Evolutionary conservation across 2,888 invertebrate species (phyloP), one percentile per base, ranked within the genome.

Genomic region (Heliconius cydno): DNA sequence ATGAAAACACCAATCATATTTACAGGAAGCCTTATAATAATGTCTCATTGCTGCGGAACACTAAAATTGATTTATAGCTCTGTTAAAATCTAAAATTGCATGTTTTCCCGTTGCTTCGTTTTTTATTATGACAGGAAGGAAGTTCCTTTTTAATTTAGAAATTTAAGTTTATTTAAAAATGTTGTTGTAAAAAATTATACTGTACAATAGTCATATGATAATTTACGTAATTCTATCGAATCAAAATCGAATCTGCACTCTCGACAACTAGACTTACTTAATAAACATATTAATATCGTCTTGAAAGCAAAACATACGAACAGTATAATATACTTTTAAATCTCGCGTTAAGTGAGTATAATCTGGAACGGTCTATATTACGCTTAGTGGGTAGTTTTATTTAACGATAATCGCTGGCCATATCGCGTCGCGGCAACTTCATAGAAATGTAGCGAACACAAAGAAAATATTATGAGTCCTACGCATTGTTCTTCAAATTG

Each of bases 301-400:
- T 52, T 52, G 19, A 52, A 76, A 79, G 72, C 72, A 71, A 74
- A 77, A 76, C 77, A 65, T 67, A 78, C 52, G 15, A 66, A 60
- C 22, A 79, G 71, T 76, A 84, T 82, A 81, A 83, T 83, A 80
- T 75, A 74, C 82, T 85, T 84, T 86, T 85, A 86, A 86, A 87
- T 80, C 82, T 80, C 74, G 76, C 76, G 78, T 71, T 79, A 80
- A 78, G 80, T 81, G 76, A 79, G 77, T 81, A 86, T 89, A 88
- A 88, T 86, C 88, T 84, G 83, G 84, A 86, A 87, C 85, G 86
- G 86, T 83, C 85, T 84, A 84, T 87, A 86, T 86, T 86, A 85
- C 85, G 85, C 85, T 87, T 85, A 86, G 85, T 83, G 80, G 84
- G 86, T 86, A 87, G 86, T 88, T 88, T 85, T 85, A 84, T 88